phyloP scores from a whole-genome alignment of 2,888 invertebrate genomes.

The Amphipoea lucens region DNA sequence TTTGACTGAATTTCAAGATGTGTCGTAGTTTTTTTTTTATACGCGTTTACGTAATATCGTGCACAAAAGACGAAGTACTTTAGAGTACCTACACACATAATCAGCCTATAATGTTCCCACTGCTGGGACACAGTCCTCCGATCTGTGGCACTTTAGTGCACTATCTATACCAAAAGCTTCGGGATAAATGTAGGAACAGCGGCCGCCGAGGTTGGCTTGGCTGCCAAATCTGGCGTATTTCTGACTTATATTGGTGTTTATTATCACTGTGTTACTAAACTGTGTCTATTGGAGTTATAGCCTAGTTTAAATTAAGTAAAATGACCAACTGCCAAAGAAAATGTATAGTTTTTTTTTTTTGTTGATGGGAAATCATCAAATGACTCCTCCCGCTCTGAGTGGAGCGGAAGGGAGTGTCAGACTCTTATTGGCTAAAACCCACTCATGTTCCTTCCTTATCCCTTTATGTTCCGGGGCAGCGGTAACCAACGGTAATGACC shows the following conservation, averaged over 20 bases:
- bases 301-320: conserved; percentile 18
- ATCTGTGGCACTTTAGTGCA: background rate
- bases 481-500: no score
- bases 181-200: background rate
- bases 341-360: no score
- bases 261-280: conserved; percentile 19
- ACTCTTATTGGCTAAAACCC: no score
- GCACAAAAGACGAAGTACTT: conserved; percentile 1
- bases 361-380: no score
- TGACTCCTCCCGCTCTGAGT: no score
- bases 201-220: conserved; percentile 16
- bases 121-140: background rate
- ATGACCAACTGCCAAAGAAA: no score
- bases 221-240: conserved; percentile 40
- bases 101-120: background rate
- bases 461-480: no score
- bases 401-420: no score
- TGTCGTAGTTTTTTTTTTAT: background rate
- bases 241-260: conserved; percentile 42
- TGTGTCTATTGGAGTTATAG: conserved; percentile 7
- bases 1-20: background rate
- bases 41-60: background rate
- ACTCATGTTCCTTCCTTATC: no score
- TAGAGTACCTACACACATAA: background rate
- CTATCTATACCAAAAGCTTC: conserved; percentile 1